A percentile compares a stretch with the other conserved stretches of the same genome.
These are phyloP conservation scores for Ceratosolen solmsi DNA, from an alignment of 1,140 invertebrate species.

Conservation along the genomic window DNA sequence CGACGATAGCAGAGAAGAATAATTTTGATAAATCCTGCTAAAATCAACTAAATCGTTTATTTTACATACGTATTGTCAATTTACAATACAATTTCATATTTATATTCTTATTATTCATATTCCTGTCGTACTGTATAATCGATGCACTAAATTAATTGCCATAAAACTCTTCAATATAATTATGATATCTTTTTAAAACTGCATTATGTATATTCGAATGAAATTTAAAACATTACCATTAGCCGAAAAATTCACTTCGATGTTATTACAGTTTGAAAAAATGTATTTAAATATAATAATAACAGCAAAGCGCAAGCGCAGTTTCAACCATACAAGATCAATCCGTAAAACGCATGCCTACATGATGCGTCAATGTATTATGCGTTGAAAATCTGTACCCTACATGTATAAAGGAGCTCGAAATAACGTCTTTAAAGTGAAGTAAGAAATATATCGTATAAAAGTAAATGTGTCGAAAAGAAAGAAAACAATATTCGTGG, in stretches of 20 bases:
- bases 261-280: slow-evolving; percentile 3
- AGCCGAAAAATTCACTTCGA: slow-evolving; percentile 19
- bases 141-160: neutral
- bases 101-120: too few species aligned
- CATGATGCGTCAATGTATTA: neutral
- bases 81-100: too few species aligned
- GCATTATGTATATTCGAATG: slow-evolving; percentile 16
- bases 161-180: too few species aligned
- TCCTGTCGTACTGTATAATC: too few species aligned
- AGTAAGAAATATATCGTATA: neutral
- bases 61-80: too few species aligned
- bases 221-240: neutral
- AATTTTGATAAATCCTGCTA: too few species aligned
- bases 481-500: slow-evolving; percentile 5
- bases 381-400: neutral
- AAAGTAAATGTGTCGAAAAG: slow-evolving; percentile 1
- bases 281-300: slow-evolving; percentile 10
- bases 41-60: neutral
- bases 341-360: neutral
- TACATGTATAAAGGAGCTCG: neutral
- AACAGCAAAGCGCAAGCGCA: slow-evolving; percentile 7
- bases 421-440: neutral
- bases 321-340: neutral
- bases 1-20: too few species aligned
- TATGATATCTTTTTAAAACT: neutral